A percentile compares a stretch with the other conserved stretches of the same genome.
These are phyloP conservation scores for Nomada hirtipes DNA, from an alignment of 2,888 invertebrate genomes.

Conservation along the genomic window DNA sequence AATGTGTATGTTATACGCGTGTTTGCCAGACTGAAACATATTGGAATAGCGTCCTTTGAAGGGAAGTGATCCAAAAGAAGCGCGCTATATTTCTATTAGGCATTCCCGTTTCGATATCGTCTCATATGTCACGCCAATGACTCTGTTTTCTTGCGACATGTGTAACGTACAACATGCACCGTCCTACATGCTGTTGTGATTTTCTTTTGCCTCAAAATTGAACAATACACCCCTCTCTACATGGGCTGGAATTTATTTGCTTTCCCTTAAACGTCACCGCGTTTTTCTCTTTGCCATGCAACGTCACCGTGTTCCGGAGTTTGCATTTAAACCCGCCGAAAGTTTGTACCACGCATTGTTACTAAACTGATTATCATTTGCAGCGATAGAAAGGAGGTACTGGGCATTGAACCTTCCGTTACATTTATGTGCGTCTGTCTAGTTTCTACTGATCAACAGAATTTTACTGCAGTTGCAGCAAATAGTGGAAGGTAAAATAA, in stretches of 20 bases:
- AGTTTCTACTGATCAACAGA: too few species aligned
- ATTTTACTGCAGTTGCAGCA: too few species aligned
- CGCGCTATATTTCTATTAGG: slow-evolving; percentile 68
- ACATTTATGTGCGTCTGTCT: not conserved
- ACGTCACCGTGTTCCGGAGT: not conserved
- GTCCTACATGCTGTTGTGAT: slow-evolving; percentile 50
- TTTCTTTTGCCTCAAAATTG: slow-evolving; percentile 56
- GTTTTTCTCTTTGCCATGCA: not conserved
- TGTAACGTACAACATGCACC: slow-evolving; percentile 73
- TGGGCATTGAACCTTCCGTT: too few species aligned
- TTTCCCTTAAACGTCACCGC: slow-evolving; percentile 4
- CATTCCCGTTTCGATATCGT: slow-evolving; percentile 75
- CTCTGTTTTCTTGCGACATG: slow-evolving; percentile 81
- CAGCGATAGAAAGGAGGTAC: too few species aligned
- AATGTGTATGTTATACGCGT: slow-evolving; percentile 13
- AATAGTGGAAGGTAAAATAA: too few species aligned
- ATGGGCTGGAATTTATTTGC: slow-evolving; percentile 30
- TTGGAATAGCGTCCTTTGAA: slow-evolving; percentile 55
- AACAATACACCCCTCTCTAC: slow-evolving; percentile 34
- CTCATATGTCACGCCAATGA: slow-evolving; percentile 82
- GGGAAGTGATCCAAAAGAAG: slow-evolving; percentile 47
- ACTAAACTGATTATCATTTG: not conserved
- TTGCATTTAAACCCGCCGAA: not conserved
- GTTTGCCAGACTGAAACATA: slow-evolving; percentile 54
- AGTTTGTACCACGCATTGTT: not conserved